Conservation (phyloP, 2,113 vertebrate species). For the Sigmodon hispidus region DNA sequence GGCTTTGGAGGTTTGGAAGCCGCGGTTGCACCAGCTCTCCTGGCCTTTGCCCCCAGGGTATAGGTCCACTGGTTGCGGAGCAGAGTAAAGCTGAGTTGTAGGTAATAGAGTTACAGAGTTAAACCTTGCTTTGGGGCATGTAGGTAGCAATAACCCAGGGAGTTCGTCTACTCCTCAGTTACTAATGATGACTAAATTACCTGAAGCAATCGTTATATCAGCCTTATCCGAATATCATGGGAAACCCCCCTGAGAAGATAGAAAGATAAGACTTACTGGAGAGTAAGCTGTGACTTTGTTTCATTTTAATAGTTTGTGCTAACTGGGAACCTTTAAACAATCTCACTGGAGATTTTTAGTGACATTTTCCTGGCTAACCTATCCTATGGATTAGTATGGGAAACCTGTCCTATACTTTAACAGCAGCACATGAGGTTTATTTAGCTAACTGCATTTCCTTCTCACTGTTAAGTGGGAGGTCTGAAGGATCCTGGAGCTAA, state of each 20-base stretch:
- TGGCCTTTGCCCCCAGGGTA: neutral
- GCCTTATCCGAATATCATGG: constrained; percentile 17
- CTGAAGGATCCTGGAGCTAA: neutral
- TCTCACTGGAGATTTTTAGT: neutral
- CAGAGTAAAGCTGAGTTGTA: neutral
- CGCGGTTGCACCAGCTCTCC: fast-evolving
- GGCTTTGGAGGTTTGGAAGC: neutral
- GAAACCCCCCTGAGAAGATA: neutral
- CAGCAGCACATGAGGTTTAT: neutral
- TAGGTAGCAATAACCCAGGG: neutral
- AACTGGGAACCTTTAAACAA: constrained; percentile 22
- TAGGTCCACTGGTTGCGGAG: neutral
- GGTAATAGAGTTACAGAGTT: neutral
- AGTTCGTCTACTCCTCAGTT: neutral
- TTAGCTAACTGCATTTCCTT: neutral
- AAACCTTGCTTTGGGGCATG: neutral
- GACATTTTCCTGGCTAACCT: constrained; percentile 47
- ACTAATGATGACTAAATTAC: constrained; percentile 21
- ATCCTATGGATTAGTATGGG: neutral
- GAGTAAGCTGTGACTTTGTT: constrained; percentile 38
- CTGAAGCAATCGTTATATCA: constrained; percentile 29
- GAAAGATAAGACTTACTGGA: constrained; percentile 1
- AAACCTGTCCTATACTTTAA: neutral
- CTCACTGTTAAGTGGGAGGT: neutral
- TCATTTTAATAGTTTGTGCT: constrained; percentile 57